Conservation (phyloP, 2,888 invertebrate genomes). For the Lampropteryx suffumata region DNA sequence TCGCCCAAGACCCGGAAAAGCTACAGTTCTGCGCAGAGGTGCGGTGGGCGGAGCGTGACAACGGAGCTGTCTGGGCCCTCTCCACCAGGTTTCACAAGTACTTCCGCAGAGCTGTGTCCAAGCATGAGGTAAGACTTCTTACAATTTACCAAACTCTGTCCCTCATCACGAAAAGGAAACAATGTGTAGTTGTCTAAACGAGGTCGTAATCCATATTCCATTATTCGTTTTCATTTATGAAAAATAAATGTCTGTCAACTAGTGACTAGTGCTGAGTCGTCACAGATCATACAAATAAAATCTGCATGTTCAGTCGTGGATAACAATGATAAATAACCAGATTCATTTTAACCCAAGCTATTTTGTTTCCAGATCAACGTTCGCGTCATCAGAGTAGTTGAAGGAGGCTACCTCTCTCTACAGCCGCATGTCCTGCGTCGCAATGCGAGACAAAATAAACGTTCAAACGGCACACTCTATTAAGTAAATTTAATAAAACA, state of each 20-base stretch:
- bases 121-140: conserved; percentile 76
- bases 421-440: conserved; percentile 67
- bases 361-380: conserved; percentile 82
- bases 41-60: conserved; percentile 86
- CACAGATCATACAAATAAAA: too few species aligned
- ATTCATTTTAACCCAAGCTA: not conserved
- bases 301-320: too few species aligned
- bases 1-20: conserved; percentile 87
- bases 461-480: conserved; percentile 52
- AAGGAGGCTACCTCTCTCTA: conserved; percentile 67
- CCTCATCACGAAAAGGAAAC: too few species aligned
- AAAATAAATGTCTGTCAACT: too few species aligned
- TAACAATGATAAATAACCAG: too few species aligned
- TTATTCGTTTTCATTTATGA: too few species aligned
- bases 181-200: too few species aligned
- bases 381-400: conserved; percentile 85
- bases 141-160: too few species aligned
- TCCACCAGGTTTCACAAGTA: conserved; percentile 91
- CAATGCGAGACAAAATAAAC: conserved; percentile 45
- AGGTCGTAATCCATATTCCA: too few species aligned
- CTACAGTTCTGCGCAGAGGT: conserved; percentile 92
- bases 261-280: too few species aligned
- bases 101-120: conserved; percentile 86
- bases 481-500: conserved; percentile 23
- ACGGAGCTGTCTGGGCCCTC: conserved; percentile 88